A percentile compares a stretch with the other conserved stretches of the same genome.
These are phyloP conservation scores for Knipowitschia caucasica DNA, from an alignment of 2,797 vertebrate species.

Conservation along the genomic window DNA sequence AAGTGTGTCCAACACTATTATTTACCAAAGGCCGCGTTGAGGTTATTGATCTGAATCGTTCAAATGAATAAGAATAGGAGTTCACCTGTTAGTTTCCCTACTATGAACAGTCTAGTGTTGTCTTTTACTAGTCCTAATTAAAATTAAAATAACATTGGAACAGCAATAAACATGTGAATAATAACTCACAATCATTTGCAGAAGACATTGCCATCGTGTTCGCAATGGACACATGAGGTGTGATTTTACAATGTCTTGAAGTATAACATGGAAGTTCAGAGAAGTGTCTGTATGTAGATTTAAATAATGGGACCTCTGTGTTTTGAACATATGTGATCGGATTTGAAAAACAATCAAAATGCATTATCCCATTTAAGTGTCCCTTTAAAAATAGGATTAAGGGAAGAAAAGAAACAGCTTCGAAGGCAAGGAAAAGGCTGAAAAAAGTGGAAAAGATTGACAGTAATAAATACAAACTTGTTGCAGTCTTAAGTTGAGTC, in stretches of 20 bases:
- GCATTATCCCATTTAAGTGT: not conserved
- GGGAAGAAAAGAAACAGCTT: conserved; percentile 67
- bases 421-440: conserved; percentile 63
- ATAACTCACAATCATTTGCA: not conserved
- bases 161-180: not conserved
- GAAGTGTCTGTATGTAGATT: not conserved
- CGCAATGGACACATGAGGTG: not conserved
- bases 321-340: too few relatives aligned
- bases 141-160: not conserved
- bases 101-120: conserved; percentile 31
- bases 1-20: conserved; percentile 27
- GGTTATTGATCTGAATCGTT: conserved; percentile 49
- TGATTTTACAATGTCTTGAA: not conserved
- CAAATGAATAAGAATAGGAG: conserved; percentile 27
- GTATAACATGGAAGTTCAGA: not conserved
- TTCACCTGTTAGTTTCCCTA: conserved; percentile 35
- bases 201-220: not conserved
- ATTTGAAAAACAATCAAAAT: not conserved
- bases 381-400: too few relatives aligned
- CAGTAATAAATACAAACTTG: conserved; percentile 50
- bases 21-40: conserved; percentile 70
- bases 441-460: conserved; percentile 59
- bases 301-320: too few relatives aligned
- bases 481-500: conserved; percentile 38
- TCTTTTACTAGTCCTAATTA: conserved; percentile 4